These are phyloP conservation scores for Ruditapes philippinarum DNA, from an alignment of 1,140 invertebrate species.

Conservation along the genomic window DNA sequence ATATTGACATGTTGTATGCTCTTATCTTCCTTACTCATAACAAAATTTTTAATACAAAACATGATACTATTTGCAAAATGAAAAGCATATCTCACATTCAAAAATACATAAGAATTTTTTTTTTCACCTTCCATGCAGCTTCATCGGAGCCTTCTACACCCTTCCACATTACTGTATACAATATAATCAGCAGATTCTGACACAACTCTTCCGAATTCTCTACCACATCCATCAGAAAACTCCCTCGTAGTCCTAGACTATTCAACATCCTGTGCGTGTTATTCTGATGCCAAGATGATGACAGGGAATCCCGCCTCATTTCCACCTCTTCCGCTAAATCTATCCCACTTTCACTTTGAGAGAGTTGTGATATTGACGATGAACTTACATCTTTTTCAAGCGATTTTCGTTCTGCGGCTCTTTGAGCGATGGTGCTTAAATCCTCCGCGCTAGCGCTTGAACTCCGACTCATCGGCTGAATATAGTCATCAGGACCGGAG, in stretches of 20 bases:
- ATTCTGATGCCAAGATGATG: slow-evolving; percentile 62
- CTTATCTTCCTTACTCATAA: too few relatives aligned
- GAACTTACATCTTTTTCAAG: slow-evolving; percentile 34
- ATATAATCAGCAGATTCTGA: slow-evolving; percentile 88
- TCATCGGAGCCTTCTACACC: slow-evolving; percentile 89
- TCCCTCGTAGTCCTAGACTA: slow-evolving; percentile 77
- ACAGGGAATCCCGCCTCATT: slow-evolving; percentile 59
- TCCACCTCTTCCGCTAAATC: slow-evolving; percentile 63
- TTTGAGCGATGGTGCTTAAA: slow-evolving; percentile 73
- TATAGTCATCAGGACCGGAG: slow-evolving; percentile 75
- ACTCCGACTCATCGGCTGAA: slow-evolving; percentile 77
- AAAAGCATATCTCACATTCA: too few relatives aligned
- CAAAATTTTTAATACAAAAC: too few relatives aligned
- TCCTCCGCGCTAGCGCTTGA: slow-evolving; percentile 84
- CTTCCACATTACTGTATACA: slow-evolving; percentile 90
- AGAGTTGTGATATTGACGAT: slow-evolving; percentile 53
- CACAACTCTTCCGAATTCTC: slow-evolving; percentile 88
- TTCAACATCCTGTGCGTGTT: slow-evolving; percentile 77
- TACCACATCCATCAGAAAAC: slow-evolving; percentile 73
- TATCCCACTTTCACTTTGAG: slow-evolving; percentile 74
- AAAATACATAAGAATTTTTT: too few relatives aligned
- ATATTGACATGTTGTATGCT: too few relatives aligned
- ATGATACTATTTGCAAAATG: too few relatives aligned
- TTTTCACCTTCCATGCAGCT: slow-evolving; percentile 89
- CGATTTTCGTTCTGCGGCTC: slow-evolving; percentile 75